phyloP scores from a whole-genome alignment of 2,113 vertebrate genomes.

The Emydura subglobosa region DNA sequence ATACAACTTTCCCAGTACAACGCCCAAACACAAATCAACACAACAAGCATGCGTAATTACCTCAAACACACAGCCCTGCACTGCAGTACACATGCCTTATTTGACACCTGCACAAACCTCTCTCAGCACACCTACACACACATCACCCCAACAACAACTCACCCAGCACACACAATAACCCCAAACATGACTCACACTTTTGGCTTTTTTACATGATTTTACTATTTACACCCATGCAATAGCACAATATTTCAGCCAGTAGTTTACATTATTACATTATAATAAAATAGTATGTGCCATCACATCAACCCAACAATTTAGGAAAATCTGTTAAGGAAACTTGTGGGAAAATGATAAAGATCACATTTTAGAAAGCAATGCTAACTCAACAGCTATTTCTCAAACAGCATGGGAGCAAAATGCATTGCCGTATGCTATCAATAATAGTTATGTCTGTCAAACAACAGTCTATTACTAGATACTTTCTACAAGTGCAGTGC shows the following conservation, averaged over 20 bases:
- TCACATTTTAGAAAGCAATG: not conserved
- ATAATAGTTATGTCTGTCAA: not conserved
- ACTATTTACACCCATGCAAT: not conserved
- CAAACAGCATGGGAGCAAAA: conserved; percentile 17
- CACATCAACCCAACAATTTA: not conserved
- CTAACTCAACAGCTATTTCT: conserved; percentile 21
- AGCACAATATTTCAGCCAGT: not conserved
- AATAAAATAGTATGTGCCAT: conserved; percentile 1
- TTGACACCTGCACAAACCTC: not conserved
- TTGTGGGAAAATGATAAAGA: not conserved
- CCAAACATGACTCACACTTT: not conserved
- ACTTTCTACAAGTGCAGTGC: not conserved
- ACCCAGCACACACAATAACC: not conserved
- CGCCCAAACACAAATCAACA: not conserved
- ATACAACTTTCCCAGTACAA: not conserved
- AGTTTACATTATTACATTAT: not conserved
- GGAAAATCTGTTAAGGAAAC: not conserved
- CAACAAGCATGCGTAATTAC: not conserved
- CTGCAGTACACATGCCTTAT: not conserved
- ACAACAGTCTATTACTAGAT: not conserved
- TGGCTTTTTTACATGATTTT: not conserved
- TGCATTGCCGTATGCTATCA: not conserved
- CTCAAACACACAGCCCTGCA: not conserved
- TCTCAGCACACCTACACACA: not conserved
- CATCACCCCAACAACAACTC: not conserved